A percentile compares a stretch with the other conserved stretches of the same genome.
Evolutionary conservation across 2,113 vertebrate genomes (phyloP).

Genomic region (Ictalurus furcatus): DNA sequence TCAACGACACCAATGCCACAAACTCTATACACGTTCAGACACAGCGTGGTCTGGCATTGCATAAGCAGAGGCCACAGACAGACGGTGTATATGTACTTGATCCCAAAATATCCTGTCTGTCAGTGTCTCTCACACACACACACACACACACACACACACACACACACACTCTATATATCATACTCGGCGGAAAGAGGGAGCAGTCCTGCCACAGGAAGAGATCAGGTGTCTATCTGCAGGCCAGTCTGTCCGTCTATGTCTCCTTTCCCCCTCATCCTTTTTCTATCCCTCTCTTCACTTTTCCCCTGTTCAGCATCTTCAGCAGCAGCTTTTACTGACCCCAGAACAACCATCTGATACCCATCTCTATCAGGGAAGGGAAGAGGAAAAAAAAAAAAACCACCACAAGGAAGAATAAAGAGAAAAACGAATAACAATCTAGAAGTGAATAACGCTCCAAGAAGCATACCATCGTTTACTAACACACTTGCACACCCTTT

Average conservation of each 20-base stretch:
- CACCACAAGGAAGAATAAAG: neutral
- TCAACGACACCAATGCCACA: neutral
- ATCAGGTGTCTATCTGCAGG: conserved; percentile 41
- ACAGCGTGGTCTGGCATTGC: neutral
- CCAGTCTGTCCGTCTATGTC: conserved; percentile 3
- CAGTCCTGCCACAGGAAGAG: conserved; percentile 35
- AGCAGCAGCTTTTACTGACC: neutral
- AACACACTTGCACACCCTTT: conserved; percentile 11
- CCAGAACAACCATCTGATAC: neutral
- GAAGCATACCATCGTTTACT: neutral
- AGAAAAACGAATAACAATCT: neutral
- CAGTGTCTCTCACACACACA: neutral
- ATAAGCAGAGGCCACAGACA: conserved; percentile 1
- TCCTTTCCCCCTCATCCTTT: conserved; percentile 11
- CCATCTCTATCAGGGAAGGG: neutral
- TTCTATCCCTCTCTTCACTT: conserved; percentile 16
- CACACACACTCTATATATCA: conserved; percentile 10
- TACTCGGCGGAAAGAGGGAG: conserved; percentile 3
- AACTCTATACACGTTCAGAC: neutral
- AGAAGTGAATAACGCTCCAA: neutral
- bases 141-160: conserved; percentile 7
- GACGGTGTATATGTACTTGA: neutral
- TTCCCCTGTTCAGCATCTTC: conserved; percentile 9
- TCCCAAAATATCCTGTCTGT: conserved; percentile 14
- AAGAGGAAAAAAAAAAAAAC: neutral